These are phyloP conservation scores for Agrotis clavis DNA, from an alignment of 2,888 invertebrate genomes.

Conservation along the genomic window DNA sequence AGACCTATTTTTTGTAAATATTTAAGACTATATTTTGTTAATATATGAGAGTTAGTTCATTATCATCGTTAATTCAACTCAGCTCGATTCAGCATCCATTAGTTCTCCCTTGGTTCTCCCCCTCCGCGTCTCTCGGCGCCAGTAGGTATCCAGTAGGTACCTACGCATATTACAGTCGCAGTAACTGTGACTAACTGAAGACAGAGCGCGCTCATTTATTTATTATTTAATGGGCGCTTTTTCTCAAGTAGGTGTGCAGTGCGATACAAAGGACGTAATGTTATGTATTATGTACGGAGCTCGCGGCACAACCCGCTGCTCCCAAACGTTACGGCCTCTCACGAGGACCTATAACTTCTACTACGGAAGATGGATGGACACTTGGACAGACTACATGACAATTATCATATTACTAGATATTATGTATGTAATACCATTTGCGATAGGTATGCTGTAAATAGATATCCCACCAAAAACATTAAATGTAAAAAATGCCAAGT, in stretches of 20 bases:
- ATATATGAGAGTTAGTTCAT: neutral
- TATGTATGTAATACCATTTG: neutral
- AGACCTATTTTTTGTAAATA: too few relatives aligned
- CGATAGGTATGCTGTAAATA: neutral
- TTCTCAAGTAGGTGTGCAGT: conserved; percentile 11
- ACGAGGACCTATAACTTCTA: neutral
- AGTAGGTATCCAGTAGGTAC: neutral
- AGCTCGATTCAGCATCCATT: neutral
- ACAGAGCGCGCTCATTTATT: conserved; percentile 27
- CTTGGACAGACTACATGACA: neutral
- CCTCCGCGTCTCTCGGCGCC: neutral
- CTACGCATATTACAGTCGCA: conserved; percentile 11
- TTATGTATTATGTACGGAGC: conserved; percentile 36
- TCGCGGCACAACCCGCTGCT: neutral
- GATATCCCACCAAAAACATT: too few relatives aligned
- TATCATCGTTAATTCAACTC: neutral
- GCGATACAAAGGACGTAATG: conserved; percentile 43
- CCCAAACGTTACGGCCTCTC: neutral
- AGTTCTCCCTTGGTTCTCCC: neutral
- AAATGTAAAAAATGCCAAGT: too few relatives aligned
- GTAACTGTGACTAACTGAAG: conserved; percentile 42
- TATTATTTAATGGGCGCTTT: conserved; percentile 46
- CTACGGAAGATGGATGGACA: neutral
- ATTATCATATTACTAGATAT: neutral
- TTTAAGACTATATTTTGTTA: neutral